A percentile compares a stretch with the other conserved stretches of the same genome.
phyloP scores from a whole-genome alignment of 2,888 invertebrate species.

The Chymomyza fuscimana region DNA sequence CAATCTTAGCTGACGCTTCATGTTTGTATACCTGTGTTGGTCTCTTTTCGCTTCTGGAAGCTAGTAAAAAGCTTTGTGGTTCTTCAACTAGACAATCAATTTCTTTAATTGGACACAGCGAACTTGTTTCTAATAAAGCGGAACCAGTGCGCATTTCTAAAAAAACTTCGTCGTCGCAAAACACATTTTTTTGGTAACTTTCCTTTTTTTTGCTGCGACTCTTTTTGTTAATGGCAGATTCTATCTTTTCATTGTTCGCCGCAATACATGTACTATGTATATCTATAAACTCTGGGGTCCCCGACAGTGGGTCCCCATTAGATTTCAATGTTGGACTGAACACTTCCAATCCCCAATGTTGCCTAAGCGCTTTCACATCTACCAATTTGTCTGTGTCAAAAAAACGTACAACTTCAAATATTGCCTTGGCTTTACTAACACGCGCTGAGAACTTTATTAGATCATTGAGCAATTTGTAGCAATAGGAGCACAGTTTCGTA shows the following conservation, averaged over 20 bases:
- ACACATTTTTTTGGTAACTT: neutral
- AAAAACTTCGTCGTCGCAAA: neutral
- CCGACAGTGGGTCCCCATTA: neutral
- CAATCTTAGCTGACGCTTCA: no score
- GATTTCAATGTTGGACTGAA: neutral
- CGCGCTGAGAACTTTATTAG: slow-evolving; percentile 33
- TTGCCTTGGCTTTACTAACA: neutral
- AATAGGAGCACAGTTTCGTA: slow-evolving; percentile 50
- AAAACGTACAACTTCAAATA: neutral
- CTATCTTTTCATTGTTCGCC: neutral
- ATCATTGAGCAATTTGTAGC: slow-evolving; percentile 47
- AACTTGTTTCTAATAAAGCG: no score
- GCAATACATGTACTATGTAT: no score
- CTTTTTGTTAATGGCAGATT: no score
- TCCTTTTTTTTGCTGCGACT: no score
- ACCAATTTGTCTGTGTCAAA: neutral
- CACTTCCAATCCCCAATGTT: neutral
- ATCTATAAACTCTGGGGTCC: neutral
- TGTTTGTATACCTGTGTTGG: no score
- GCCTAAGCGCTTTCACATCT: neutral
- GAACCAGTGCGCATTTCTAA: no score
- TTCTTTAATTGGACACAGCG: no score
- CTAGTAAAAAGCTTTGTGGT: no score
- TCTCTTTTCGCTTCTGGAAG: no score
- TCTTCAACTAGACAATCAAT: no score